Conservation (phyloP, 1,140 invertebrate genomes). For the Heliconius congener region DNA sequence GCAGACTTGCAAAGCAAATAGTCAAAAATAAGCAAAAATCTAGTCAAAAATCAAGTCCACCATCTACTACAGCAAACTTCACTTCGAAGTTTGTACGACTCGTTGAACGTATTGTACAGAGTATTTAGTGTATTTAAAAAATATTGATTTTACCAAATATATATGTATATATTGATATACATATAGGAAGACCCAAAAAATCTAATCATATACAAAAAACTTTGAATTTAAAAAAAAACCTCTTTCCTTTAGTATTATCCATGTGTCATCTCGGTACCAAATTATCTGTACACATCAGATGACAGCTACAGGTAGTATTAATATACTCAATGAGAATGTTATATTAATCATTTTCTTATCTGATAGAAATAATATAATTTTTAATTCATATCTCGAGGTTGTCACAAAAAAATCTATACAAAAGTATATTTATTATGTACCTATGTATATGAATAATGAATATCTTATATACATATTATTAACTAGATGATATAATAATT, state of each 20-base stretch:
- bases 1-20: no score
- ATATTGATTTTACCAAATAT: no score
- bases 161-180: not conserved
- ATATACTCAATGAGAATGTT: constrained; percentile 12
- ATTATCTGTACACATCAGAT: constrained; percentile 9
- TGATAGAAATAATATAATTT: not conserved
- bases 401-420: not conserved
- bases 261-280: constrained; percentile 12
- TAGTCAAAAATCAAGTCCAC: no score
- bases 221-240: not conserved
- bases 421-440: not conserved
- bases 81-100: no score
- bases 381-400: not conserved
- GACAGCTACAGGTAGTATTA: constrained; percentile 10
- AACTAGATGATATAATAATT: no score
- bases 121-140: no score
- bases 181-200: not conserved
- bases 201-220: not conserved
- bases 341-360: constrained; percentile 9
- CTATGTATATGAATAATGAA: not conserved
- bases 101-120: no score
- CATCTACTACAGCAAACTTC: no score
- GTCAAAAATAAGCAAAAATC: no score
- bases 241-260: not conserved
- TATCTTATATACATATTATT: no score